These are phyloP conservation scores for Columba janthina DNA, from an alignment of 2,113 vertebrate species.

Conservation along the genomic window DNA sequence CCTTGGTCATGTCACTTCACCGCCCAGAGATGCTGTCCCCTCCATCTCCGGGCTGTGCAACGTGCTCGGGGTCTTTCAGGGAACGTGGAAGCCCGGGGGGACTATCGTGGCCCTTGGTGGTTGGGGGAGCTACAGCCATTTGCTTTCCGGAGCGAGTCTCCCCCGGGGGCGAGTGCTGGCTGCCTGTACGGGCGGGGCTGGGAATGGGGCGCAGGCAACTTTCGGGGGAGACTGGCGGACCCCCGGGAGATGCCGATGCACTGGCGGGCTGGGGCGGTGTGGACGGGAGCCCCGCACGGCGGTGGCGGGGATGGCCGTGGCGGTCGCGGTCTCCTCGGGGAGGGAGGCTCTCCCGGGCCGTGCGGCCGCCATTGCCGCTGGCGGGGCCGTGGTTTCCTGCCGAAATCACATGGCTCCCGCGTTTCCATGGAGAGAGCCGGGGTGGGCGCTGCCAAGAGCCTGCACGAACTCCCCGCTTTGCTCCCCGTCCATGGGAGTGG, in stretches of 20 bases:
- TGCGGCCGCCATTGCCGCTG: slow-evolving; percentile 37
- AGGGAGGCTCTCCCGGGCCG: not conserved
- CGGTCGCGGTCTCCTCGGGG: not conserved
- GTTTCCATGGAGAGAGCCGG: slow-evolving; percentile 71
- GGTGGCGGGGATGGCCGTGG: not conserved
- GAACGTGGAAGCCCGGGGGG: not conserved
- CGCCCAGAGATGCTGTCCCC: not conserved
- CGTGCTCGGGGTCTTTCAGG: not conserved
- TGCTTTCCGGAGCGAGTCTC: not conserved
- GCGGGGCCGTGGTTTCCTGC: slow-evolving; percentile 53
- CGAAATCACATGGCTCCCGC: slow-evolving; percentile 66
- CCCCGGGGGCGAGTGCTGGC: not conserved
- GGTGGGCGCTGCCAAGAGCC: slow-evolving; percentile 55
- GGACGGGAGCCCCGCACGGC: not conserved
- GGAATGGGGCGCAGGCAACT: not conserved
- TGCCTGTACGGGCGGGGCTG: not conserved
- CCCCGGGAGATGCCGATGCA: not conserved
- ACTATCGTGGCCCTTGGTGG: not conserved
- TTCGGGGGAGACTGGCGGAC: not conserved
- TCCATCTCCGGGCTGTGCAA: not conserved
- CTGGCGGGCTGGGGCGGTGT: not conserved
- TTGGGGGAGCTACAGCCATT: not conserved
- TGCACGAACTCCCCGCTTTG: slow-evolving; percentile 49
- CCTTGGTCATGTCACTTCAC: not conserved
- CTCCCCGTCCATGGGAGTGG: slow-evolving; percentile 61